Percentiles rank a stretch among this genome's conserved stretches.
Evolutionary conservation across 2,797 vertebrate genomes (phyloP).

Genomic region (Gymnoscopelus microlampas): DNA sequence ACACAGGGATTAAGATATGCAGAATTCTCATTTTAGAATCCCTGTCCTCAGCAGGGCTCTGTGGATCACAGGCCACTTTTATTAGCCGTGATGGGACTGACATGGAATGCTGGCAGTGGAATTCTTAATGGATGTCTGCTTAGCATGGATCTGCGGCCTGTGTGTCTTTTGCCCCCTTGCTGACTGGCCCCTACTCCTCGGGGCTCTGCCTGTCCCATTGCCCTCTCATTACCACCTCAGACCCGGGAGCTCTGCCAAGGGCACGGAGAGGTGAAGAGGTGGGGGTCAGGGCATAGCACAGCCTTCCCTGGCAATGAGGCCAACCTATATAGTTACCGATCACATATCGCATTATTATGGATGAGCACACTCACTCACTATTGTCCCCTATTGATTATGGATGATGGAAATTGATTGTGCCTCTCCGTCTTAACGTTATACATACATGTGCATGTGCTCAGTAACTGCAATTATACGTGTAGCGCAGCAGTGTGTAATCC

Average conservation of each 20-base stretch:
- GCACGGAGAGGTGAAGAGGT: slow-evolving; percentile 51
- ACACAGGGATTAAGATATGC: slow-evolving; percentile 69
- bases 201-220: slow-evolving; percentile 48
- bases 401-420: slow-evolving; percentile 58
- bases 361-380: slow-evolving; percentile 29
- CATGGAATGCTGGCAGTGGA: slow-evolving; percentile 63
- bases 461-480: slow-evolving; percentile 9
- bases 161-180: slow-evolving; percentile 47
- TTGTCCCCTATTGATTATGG: slow-evolving; percentile 62
- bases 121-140: slow-evolving; percentile 68
- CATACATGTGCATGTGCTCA: slow-evolving; percentile 14
- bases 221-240: slow-evolving; percentile 63
- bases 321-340: slow-evolving; percentile 21
- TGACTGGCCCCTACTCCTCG: slow-evolving; percentile 34
- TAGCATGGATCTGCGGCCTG: slow-evolving; percentile 60
- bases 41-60: slow-evolving; percentile 66
- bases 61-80: slow-evolving; percentile 76
- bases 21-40: slow-evolving; percentile 61
- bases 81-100: slow-evolving; percentile 77
- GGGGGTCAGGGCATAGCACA: slow-evolving; percentile 33
- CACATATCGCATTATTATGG: slow-evolving; percentile 38
- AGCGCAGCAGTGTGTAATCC: slow-evolving; percentile 24
- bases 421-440: slow-evolving; percentile 35
- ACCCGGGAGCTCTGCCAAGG: slow-evolving; percentile 51
- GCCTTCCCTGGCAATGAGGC: slow-evolving; percentile 24